A percentile compares a stretch with the other conserved stretches of the same genome.
Conservation (phyloP, 2,797 vertebrate species). For the Paramormyrops hopkinsi region DNA sequence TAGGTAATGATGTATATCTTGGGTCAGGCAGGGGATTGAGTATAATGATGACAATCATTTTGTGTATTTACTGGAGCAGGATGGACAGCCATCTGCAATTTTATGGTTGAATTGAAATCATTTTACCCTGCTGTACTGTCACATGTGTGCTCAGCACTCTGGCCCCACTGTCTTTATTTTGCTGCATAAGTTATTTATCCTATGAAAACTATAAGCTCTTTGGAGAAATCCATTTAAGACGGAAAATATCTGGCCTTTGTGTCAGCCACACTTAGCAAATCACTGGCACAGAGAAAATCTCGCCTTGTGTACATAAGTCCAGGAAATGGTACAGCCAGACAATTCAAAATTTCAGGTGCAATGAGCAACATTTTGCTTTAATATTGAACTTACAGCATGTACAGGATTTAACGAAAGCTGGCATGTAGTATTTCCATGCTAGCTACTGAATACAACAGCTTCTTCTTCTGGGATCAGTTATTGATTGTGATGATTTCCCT, state of each 20-base stretch:
- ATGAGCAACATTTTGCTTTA: background rate
- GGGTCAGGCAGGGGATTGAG: constrained; percentile 70
- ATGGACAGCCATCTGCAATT: constrained; percentile 80
- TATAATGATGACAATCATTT: constrained; percentile 76
- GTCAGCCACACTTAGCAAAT: constrained; percentile 9
- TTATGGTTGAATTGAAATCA: constrained; percentile 78
- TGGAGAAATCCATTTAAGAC: constrained; percentile 32
- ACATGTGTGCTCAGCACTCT: constrained; percentile 53
- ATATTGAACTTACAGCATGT: background rate
- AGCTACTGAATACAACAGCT: background rate
- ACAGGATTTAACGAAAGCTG: background rate
- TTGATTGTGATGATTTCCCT: background rate
- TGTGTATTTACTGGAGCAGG: constrained; percentile 74
- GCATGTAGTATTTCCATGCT: background rate
- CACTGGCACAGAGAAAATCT: background rate
- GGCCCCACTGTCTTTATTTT: constrained; percentile 43
- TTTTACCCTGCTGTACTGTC: constrained; percentile 65
- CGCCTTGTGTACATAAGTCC: background rate
- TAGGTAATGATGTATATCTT: constrained; percentile 75
- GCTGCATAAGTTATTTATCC: constrained; percentile 46
- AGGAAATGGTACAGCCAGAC: background rate
- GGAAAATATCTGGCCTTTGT: constrained; percentile 17
- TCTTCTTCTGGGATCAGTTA: background rate
- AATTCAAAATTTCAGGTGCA: background rate
- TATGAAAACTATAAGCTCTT: constrained; percentile 27